Conservation (phyloP, 2,888 invertebrate species). For the Lasioglossum morio region DNA sequence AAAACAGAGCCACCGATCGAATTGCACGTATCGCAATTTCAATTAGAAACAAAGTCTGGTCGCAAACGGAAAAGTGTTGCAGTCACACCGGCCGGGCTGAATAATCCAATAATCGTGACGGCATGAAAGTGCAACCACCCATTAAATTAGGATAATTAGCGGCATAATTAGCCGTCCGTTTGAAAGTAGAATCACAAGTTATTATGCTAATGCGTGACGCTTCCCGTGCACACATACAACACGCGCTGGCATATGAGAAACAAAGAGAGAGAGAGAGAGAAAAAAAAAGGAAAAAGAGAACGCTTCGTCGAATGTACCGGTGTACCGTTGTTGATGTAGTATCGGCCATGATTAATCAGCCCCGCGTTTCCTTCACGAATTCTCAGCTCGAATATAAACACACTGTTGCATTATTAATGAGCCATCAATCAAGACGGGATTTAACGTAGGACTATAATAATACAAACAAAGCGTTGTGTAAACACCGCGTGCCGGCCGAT, state of each 20-base stretch:
- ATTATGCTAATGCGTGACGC: conserved; percentile 35
- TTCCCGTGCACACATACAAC: conserved; percentile 10
- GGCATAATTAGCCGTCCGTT: conserved; percentile 36
- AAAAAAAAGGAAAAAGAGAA: neutral
- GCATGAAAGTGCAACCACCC: conserved; percentile 32
- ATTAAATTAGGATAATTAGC: conserved; percentile 41
- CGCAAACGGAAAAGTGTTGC: neutral
- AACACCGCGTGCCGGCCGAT: neutral
- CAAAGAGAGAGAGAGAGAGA: too few relatives aligned
- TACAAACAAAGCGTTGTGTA: neutral
- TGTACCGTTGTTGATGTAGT: conserved; percentile 32
- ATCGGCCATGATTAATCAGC: conserved; percentile 46
- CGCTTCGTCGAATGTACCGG: neutral
- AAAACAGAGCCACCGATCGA: too few relatives aligned
- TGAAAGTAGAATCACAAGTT: conserved; percentile 44
- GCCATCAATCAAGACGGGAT: neutral
- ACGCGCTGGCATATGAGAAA: neutral
- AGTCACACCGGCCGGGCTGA: neutral
- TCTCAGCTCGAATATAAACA: conserved; percentile 12
- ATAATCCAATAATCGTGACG: conserved; percentile 10
- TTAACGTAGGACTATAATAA: neutral
- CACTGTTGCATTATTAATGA: conserved; percentile 6
- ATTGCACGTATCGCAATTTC: neutral
- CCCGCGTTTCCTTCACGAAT: conserved; percentile 31
- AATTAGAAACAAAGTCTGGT: neutral